phyloP scores from a whole-genome alignment of 92 coral and sea anemone species.

The Heteractis magnifica region DNA sequence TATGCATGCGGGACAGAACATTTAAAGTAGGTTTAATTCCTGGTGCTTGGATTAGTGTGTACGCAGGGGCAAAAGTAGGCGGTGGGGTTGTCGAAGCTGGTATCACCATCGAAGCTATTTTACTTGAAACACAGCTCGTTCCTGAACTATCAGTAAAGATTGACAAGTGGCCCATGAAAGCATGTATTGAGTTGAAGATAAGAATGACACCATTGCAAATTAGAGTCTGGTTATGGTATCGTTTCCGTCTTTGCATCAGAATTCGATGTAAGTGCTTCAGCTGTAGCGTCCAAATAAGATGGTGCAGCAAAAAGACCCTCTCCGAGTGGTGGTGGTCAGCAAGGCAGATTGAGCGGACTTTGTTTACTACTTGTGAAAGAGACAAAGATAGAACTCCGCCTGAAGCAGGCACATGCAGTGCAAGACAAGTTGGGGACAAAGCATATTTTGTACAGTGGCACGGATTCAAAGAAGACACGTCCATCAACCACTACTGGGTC shows the following conservation, averaged over 20 bases:
- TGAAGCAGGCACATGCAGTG: conserved; percentile 58
- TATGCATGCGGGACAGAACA: conserved; percentile 47
- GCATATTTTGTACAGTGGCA: conserved; percentile 76
- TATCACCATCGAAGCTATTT: conserved; percentile 72
- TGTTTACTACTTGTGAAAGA: conserved; percentile 49
- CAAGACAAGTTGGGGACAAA: conserved; percentile 71
- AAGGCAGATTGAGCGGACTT: conserved; percentile 42
- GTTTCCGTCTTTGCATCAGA: conserved; percentile 45
- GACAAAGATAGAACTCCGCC: conserved; percentile 64
- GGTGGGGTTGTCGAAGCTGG: conserved; percentile 66
- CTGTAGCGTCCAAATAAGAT: conserved; percentile 30
- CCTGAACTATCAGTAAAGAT: conserved; percentile 55
- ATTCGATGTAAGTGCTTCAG: conserved; percentile 50
- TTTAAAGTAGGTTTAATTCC: conserved; percentile 70
- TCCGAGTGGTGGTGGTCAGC: conserved; percentile 78
- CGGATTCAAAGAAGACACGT: conserved; percentile 80
- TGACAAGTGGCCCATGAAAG: conserved; percentile 64
- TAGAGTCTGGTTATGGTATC: conserved; percentile 71
- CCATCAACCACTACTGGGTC: conserved; percentile 59
- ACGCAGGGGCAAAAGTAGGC: conserved; percentile 60
- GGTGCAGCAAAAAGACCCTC: conserved; percentile 59
- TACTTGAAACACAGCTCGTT: conserved; percentile 71
- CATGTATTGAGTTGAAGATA: conserved; percentile 68
- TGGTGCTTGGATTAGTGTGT: conserved; percentile 78
- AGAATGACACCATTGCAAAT: conserved; percentile 68